Evolutionary conservation across 2,888 invertebrate species (phyloP), one percentile per base, ranked within the genome.

Genomic region (Nemotelus nigrinus): DNA sequence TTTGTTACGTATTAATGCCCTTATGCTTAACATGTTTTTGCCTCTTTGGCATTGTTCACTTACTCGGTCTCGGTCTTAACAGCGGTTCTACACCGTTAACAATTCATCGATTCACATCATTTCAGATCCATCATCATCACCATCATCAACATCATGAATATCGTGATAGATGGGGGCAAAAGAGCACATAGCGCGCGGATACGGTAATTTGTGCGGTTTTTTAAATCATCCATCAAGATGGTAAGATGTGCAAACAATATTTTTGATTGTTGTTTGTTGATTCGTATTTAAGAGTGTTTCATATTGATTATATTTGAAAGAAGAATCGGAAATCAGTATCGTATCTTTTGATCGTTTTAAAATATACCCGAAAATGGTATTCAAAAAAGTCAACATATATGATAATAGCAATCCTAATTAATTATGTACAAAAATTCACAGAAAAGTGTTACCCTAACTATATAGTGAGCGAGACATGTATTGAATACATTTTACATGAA

Each of bases 261-360:
- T 55, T 71, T 71, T 71, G 41, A 58, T 72, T 74, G 60, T 47
- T 60, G 70, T 70, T 70, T 70, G 55, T 70, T 43, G 70, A 55
- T 53, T 60, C 41, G 60, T 45, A 63, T 60, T 72, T 72, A 6
- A 10, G 41, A 41, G 39, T 68, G 57, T 72, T 72, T 48, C 65
- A 68, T 77, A 70, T 79, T 77, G 60, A 76, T 79, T 76, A 79
- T 76, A 75, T 76, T 77, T 70, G 77, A 80, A 79, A 80, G 64
- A 79, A 78, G 71, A 78, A 60, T 67, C 75, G 80, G 77, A 78
- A 81, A 80, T 82, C 79, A 82, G 82, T 83, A 82, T 83, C 6
- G 43, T 48, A 39, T n/a, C 41, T 53, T 6, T 53, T 43, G 70
- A 25, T 70, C 41, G 43, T 44, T 68, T 68, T 3, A 43, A 70